Evolutionary conservation across 1,140 invertebrate genomes (phyloP).

Genomic region (Thaumetopoea pityocampa): DNA sequence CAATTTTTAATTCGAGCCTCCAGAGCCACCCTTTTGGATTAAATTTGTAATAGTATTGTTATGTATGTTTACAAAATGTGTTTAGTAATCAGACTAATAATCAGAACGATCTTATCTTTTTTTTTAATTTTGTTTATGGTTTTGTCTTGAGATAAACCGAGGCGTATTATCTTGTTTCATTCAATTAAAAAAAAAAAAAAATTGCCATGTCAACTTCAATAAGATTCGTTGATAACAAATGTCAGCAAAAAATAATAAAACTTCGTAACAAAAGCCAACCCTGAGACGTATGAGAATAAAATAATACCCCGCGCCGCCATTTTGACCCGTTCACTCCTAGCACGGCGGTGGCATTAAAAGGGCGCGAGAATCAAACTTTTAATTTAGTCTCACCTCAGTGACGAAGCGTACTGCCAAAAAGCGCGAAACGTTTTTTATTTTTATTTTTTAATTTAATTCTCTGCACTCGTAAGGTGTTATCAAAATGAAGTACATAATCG

Average conservation of each 20-base stretch:
- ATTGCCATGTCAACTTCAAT: too few species aligned
- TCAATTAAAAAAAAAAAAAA: too few species aligned
- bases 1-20: too few species aligned
- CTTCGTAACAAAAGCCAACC: constrained; percentile 42
- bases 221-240: constrained; percentile 4
- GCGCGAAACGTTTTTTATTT: constrained; percentile 33
- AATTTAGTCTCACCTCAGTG: constrained; percentile 45
- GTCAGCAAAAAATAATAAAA: constrained; percentile 15
- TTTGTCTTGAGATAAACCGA: too few species aligned
- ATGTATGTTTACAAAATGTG: too few species aligned
- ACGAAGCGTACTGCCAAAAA: constrained; percentile 37
- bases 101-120: too few species aligned
- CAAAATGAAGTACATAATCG: constrained; percentile 69
- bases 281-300: constrained; percentile 32
- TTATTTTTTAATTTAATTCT: constrained; percentile 36
- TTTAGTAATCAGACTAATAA: too few species aligned
- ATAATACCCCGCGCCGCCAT: constrained; percentile 26
- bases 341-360: constrained; percentile 36
- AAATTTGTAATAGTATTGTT: too few species aligned
- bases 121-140: too few species aligned
- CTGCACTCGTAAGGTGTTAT: constrained; percentile 49
- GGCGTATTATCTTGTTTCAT: too few species aligned
- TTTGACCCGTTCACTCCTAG: constrained; percentile 42
- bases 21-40: too few species aligned
- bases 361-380: constrained; percentile 24